Base-by-base conservation (phyloP, 1,140 invertebrate genomes). In the Diorhabda carinulata region DNA sequence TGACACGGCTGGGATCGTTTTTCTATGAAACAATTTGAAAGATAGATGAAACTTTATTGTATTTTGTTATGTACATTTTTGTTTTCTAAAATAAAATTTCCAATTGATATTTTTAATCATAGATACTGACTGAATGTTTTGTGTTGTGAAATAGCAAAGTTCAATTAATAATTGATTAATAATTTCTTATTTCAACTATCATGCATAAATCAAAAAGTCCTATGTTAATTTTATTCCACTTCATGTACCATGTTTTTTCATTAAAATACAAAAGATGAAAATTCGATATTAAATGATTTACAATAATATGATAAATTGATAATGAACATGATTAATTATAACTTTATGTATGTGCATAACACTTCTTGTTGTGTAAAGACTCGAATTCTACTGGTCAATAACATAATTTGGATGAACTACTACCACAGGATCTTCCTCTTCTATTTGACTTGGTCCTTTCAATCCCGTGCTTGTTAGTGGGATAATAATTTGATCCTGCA, bases 331-430 rank as follows among this genome's bases (percentile, higher is more conserved):
- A 25, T 25, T 25, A 25, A 25, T 25, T 25, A 25, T 25, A 25
- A 25, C 25, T 25, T 25, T 25, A 25, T 25, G 25, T 25, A 25
- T 25, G 25, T 25, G 25, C 25, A 25, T 25, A 25, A 0, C 25
- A 25, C 25, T 25, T 25, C 0, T 25, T 25, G 6, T 9, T 42
- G 5, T 67, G 7, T 41, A 59, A 66, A 57, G 5, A 58, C 9
- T 52, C 5, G 8, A 43, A 41, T 6, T 62, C 43, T 61, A 69
- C 43, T 78, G 67, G 72, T 96, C 93, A 60, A 94, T 84, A 60
- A 96, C 88, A 81, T 98, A 98, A 83, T 98, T 98, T 2, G 97
- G 97, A 87, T 98, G 96, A 2, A 98, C 95, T 52, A 98, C 92
- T 8, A 99, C 82, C 56, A 95, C 79, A 0, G 94, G 93, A 85